A percentile compares a stretch with the other conserved stretches of the same genome.
Conservation (phyloP, 2,888 invertebrate species). For the Amiota minor region DNA sequence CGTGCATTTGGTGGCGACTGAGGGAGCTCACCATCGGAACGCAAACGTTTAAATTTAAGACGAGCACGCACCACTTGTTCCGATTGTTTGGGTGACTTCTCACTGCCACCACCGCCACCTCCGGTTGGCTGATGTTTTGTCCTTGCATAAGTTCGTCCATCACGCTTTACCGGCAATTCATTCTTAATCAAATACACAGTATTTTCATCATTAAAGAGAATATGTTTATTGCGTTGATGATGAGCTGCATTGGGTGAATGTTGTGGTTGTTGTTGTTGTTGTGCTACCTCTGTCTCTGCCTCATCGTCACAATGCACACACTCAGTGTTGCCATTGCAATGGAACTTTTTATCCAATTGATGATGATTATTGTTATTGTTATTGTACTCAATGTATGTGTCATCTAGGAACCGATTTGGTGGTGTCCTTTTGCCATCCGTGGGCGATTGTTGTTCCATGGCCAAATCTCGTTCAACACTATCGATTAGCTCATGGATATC, state of each 20-base stretch:
- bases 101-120: slow-evolving; percentile 10
- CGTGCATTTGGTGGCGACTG: neutral
- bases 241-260: slow-evolving; percentile 47
- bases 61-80: slow-evolving; percentile 58
- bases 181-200: slow-evolving; percentile 73
- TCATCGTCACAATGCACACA: slow-evolving; percentile 15
- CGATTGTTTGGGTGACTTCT: slow-evolving; percentile 39
- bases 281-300: neutral
- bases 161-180: slow-evolving; percentile 66
- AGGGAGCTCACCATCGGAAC: slow-evolving; percentile 24
- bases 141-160: slow-evolving; percentile 46
- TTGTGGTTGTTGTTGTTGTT: slow-evolving; percentile 45
- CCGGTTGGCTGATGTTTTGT: slow-evolving; percentile 27
- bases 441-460: slow-evolving; percentile 24
- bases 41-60: slow-evolving; percentile 62
- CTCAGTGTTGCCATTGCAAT: neutral
- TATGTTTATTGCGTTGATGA: slow-evolving; percentile 61
- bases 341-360: neutral
- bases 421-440: neutral
- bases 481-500: slow-evolving; percentile 71
- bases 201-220: slow-evolving; percentile 73
- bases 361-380: slow-evolving; percentile 13
- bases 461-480: slow-evolving; percentile 63
- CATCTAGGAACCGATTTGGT: slow-evolving; percentile 59
- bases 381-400: slow-evolving; percentile 55